These are phyloP conservation scores for Ptilorrhoa leucosticta DNA, from an alignment of 2,113 vertebrate species.

Conservation along the genomic window DNA sequence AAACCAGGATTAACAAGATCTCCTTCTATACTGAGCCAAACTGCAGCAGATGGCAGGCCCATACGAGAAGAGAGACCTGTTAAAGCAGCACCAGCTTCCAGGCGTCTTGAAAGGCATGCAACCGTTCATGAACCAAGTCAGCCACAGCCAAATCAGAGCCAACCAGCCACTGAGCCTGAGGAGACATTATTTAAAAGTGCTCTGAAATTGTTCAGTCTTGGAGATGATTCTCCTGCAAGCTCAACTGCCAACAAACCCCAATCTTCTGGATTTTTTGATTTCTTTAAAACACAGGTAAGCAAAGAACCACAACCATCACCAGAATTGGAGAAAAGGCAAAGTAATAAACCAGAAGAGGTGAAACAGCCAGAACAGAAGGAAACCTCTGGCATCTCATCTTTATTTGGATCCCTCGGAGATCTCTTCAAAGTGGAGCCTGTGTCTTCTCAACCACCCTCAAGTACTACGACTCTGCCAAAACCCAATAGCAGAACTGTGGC, in stretches of 20 bases:
- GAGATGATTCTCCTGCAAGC: conserved; percentile 57
- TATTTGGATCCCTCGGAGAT: conserved; percentile 83
- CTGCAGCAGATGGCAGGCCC: background rate
- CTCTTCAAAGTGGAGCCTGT: conserved; percentile 79
- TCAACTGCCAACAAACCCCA: conserved; percentile 71
- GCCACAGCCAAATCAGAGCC: conserved; percentile 47
- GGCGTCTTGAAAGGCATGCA: background rate
- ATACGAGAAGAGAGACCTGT: background rate
- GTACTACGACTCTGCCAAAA: background rate
- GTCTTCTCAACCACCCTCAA: conserved; percentile 57
- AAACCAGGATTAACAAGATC: conserved; percentile 42
- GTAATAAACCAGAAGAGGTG: conserved; percentile 56
- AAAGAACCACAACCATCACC: conserved; percentile 60
- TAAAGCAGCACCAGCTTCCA: background rate
- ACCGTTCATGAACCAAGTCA: conserved; percentile 7
- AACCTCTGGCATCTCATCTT: conserved; percentile 70
- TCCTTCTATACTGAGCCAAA: conserved; percentile 12
- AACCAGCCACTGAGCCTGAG: conserved; percentile 44
- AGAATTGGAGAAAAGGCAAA: conserved; percentile 29
- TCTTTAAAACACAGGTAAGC: conserved; percentile 82
- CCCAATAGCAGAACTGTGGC: background rate
- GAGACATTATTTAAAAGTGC: conserved; percentile 69
- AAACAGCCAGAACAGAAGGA: conserved; percentile 71
- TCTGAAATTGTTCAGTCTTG: conserved; percentile 61
- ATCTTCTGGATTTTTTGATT: conserved; percentile 76